Base-by-base conservation (phyloP, 2,113 vertebrate genomes). In the Mobula birostris region DNA sequence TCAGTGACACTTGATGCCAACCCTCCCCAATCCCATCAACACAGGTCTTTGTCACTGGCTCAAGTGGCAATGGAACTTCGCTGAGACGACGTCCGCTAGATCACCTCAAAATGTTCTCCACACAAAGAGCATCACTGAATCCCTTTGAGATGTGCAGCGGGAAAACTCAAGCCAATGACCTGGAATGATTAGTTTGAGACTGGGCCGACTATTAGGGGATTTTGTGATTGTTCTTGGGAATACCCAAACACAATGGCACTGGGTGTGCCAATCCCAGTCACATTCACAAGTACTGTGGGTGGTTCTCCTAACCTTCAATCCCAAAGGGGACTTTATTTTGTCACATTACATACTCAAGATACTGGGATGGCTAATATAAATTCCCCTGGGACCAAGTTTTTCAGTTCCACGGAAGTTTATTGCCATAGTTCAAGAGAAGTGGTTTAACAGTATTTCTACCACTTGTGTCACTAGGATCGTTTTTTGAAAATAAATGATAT, bases 401-500 rank as follows among this genome's bases (percentile, higher is more conserved):
- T 63, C 56, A 63, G 83, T 87, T 87, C 83, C 83, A 63, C 24
- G 8, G 14, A 90, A 66, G 61, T n/a, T 90, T 66, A 66, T 61
- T 68, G 85, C 58, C n/a, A 90, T 15, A 66, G 32, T 68, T 68
- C 61, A 90, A 29, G 85, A 90, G 63, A 32, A 66, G 12, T 19
- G 14, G 12, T 66, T 90, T 19, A 90, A 85, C 8, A 56, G 63
- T 14, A 90, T 0, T 15, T 17, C 61, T 17, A 32, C 61, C 14
- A 85, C 32, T 66, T 90, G 72, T 24, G 15, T 19, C n/a, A 66
- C 6, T 66, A n/a, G 19, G 72, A 24, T 21, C 5, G 17, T 74
- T 88, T 61, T 88, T 88, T n/a, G 14, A 87, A 87, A 87, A 61
- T 61, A 85, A 85, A 58, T 27, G 56, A 88, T 27, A n/a, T 88